Evolutionary conservation across 2,888 invertebrate species (phyloP), one percentile per base, ranked within the genome.

Genomic region (Calliphora vomitoria): DNA sequence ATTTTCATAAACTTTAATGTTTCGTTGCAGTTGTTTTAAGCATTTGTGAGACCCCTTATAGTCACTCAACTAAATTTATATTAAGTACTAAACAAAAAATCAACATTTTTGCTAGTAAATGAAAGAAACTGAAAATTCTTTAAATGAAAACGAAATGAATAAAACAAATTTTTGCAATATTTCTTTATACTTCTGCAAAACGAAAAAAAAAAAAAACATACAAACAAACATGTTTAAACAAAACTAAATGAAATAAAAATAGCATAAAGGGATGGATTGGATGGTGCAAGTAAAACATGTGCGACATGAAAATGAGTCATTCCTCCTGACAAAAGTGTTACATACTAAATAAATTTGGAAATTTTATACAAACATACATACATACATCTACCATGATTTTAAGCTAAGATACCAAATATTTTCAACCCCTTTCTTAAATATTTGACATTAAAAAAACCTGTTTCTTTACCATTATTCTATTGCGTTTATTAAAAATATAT

Each of bases 401-500:
- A 41, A 68, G 13, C 11, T 5, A 6, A 38, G 38, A 50, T 53
- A 53, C 0, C 15, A 10, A 58, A 15, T 18, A 18, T 38, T 2
- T 72, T 41, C 71, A 62, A 72, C 80, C 80, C 80, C 62, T 50
- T 71, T 60, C 10, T 20, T n/a, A 20, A 6, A 3, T 5, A 25
- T 60, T n/a, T 50, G 47, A 38, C 4, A 53, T n/a, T 8, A 62
- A n/a, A 55, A 75, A 55, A 75, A 72, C 55, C 58, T 71, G 71
- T 38, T 81, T 78, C 15, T 74, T 58, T 66, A 25, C 25, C 8
- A 25, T 41, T 18, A 35, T 44, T 60, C 35, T 62, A 58, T 50
- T 41, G 18, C 35, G 41, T 60, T 80, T 64, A 81, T 81, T 81
- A 81, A 72, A 10, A 81, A 53, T 20, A 81, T 72, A 41, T 58